Percentiles rank a stretch among this genome's conserved stretches.
These are phyloP conservation scores for Nematopogon swammerdamellus DNA, from an alignment of 2,888 invertebrate genomes.

Conservation along the genomic window DNA sequence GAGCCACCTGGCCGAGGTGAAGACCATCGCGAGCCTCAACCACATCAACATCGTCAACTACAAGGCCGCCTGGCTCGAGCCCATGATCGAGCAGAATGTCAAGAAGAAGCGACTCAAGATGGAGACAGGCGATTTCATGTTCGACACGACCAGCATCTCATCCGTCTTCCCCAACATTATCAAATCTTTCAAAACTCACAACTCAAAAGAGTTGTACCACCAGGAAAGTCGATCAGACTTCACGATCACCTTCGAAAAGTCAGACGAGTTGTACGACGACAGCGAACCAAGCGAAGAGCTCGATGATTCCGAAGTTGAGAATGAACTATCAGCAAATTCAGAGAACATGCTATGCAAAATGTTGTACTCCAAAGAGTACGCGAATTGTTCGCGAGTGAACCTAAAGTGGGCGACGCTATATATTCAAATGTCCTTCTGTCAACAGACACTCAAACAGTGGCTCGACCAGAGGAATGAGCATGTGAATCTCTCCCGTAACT, in stretches of 20 bases:
- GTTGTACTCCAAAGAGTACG: constrained; percentile 25
- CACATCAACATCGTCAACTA: constrained; percentile 81
- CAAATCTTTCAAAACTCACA: constrained; percentile 46
- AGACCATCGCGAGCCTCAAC: constrained; percentile 73
- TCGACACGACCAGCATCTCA: constrained; percentile 25
- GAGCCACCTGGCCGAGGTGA: constrained; percentile 71
- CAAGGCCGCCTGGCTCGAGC: constrained; percentile 81
- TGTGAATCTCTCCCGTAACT: constrained; percentile 24
- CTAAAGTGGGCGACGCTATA: constrained; percentile 68
- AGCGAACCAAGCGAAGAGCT: constrained; percentile 27
- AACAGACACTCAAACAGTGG: constrained; percentile 74
- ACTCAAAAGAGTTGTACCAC: constrained; percentile 37
- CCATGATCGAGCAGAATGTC: constrained; percentile 48
- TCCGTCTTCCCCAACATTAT: constrained; percentile 37
- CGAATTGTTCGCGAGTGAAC: constrained; percentile 43
- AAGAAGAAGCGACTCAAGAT: constrained; percentile 27
- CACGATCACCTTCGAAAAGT: constrained; percentile 37
- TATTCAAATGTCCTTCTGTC: constrained; percentile 82
- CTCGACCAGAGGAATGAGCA: constrained; percentile 59
- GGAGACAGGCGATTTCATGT: constrained; percentile 33
- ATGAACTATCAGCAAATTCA: neutral
- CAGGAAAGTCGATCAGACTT: constrained; percentile 38
- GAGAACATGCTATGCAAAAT: constrained; percentile 37
- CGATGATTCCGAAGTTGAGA: constrained; percentile 19
- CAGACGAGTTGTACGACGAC: constrained; percentile 24